Conservation (phyloP, 1,140 invertebrate genomes). For the Diplogasteroides magnus region DNA sequence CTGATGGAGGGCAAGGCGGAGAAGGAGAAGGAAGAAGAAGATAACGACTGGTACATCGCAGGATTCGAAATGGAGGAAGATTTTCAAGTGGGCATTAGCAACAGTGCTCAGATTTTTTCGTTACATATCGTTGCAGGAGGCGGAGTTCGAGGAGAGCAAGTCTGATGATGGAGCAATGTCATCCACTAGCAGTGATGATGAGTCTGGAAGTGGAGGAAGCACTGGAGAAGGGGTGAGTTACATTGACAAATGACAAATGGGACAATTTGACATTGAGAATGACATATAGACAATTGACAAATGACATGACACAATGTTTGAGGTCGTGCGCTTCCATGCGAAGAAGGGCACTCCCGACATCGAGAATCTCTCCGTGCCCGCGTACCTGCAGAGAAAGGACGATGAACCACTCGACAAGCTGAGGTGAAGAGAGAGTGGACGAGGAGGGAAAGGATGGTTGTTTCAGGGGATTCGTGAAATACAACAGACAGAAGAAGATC, state of each 20-base stretch:
- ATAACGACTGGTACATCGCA: slow-evolving; percentile 32
- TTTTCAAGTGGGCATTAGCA: no score
- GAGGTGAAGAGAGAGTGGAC: no score
- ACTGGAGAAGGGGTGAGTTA: not conserved
- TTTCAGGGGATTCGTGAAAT: slow-evolving; percentile 95
- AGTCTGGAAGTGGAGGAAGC: not conserved
- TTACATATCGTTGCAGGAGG: not conserved
- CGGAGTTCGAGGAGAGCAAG: not conserved
- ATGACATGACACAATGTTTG: no score
- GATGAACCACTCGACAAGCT: slow-evolving; percentile 83
- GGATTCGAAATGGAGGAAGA: slow-evolving; percentile 54
- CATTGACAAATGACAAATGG: no score
- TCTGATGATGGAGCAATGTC: not conserved
- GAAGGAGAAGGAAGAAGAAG: slow-evolving; percentile 33
- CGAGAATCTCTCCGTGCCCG: slow-evolving; percentile 75
- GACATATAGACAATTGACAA: no score
- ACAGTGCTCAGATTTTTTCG: no score
- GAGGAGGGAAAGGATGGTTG: no score
- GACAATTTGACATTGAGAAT: no score
- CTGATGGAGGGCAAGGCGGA: slow-evolving; percentile 70
- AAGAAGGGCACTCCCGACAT: slow-evolving; percentile 65
- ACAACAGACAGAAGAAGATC: slow-evolving; percentile 74
- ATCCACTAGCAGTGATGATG: not conserved
- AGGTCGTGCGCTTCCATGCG: slow-evolving; percentile 14
- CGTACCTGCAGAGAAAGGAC: slow-evolving; percentile 70